Base-by-base conservation (phyloP, 2,888 invertebrate species). In the Pollenia griseotomentosa region DNA sequence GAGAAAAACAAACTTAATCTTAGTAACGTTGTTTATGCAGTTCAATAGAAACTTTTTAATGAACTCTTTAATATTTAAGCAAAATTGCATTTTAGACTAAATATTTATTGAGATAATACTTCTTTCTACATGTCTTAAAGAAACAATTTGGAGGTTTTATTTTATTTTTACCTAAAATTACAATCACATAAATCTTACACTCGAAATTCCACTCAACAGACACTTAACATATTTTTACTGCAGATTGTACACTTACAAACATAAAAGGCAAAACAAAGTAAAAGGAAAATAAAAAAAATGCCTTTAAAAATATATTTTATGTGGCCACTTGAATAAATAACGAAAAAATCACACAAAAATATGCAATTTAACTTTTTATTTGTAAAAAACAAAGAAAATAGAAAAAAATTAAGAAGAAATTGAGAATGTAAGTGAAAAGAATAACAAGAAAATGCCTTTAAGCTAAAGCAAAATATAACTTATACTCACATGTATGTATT, bases 271-370 rank as follows among this genome's bases (percentile, higher is more conserved):
- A 57, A 40, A 16, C 1, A 68, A 65, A 23, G 44, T 65, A 68
- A 78, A 57, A 73, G 8, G 1, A 16, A 57, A 51, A n/a, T 71
- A 63, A 14, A 46, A 59, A 1, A 57, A 83, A 33, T n/a, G 48
- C 42, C 14, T 8, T 55, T 51, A 79, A 23, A 59, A 44, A 83
- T 61, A 46, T 68, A 48, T 40, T 57, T 11, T 68, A 55, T 65
- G 42, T 70, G 74, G 70, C 78, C 84, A 84, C 86, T 86, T 86
- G 83, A 86, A 86, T 86, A 77, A 73, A 80, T 86, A 80, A 86
- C 51, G 78, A 73, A 77, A 4, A 33, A 82, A 59, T 68, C 57
- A 14, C 42, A 53, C 57, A 71, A 83, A 68, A 75, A 86, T 80
- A 83, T 65, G 70, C 78, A 80, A 86, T 80, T 80, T 80, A 80